These are phyloP conservation scores for Phocoena phocoena DNA, from an alignment of 2,113 vertebrate species.

Conservation along the genomic window DNA sequence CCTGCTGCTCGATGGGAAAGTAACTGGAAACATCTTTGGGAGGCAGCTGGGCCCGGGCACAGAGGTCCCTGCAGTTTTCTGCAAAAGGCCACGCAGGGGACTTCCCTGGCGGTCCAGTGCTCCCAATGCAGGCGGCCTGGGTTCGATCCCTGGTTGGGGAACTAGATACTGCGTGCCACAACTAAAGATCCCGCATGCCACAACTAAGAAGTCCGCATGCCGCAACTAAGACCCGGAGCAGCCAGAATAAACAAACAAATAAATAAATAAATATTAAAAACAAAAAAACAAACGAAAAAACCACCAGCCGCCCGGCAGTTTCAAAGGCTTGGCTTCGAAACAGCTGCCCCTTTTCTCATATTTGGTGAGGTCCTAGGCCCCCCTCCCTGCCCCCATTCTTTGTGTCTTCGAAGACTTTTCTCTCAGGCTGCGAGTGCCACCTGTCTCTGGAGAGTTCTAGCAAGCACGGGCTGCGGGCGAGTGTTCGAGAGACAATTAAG, in stretches of 20 bases:
- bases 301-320: not conserved
- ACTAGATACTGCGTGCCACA: no score
- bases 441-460: slow-evolving; percentile 83
- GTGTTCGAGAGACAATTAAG: slow-evolving; percentile 83
- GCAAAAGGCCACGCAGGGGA: not conserved
- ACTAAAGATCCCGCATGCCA: no score
- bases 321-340: not conserved
- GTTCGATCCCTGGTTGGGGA: no score
- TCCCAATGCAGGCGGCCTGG: no score
- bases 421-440: slow-evolving; percentile 34
- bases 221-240: no score
- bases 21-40: not conserved
- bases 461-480: slow-evolving; percentile 71
- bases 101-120: no score
- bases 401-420: slow-evolving; percentile 57
- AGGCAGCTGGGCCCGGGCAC: not conserved
- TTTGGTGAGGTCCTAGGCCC: not conserved
- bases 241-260: no score
- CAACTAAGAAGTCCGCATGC: no score
- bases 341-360: not conserved
- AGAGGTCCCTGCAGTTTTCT: not conserved
- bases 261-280: no score
- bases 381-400: not conserved
- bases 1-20: not conserved
- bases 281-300: no score